Evolutionary conservation across 2,113 vertebrate genomes (phyloP).

Genomic region (Myocastor coypus): DNA sequence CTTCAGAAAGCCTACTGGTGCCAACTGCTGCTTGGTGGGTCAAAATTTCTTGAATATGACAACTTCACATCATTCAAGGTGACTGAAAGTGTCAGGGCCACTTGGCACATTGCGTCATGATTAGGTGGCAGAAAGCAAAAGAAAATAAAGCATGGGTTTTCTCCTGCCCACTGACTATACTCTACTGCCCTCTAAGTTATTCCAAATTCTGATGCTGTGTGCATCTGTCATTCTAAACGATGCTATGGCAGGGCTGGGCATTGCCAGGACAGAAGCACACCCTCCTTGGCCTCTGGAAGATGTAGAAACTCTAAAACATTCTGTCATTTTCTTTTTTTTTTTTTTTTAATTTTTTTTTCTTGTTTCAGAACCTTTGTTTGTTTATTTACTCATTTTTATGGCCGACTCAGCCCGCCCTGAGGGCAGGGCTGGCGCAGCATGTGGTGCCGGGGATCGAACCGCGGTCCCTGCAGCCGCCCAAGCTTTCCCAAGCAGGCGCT

Average conservation of each 20-base stretch:
- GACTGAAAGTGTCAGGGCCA: conserved; percentile 1
- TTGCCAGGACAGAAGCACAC: not conserved
- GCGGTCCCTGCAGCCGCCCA: no score
- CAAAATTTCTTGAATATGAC: conserved; percentile 10
- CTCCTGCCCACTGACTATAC: not conserved
- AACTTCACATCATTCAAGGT: not conserved
- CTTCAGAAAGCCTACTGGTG: not conserved
- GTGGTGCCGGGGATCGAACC: no score
- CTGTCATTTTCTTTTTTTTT: conserved; percentile 7
- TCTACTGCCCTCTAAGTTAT: not conserved
- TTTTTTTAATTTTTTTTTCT: no score
- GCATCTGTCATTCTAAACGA: not conserved
- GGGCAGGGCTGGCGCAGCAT: no score
- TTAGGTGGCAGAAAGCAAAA: conserved; percentile 1
- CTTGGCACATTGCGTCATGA: not conserved
- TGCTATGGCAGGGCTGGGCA: not conserved
- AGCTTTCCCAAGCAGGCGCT: no score
- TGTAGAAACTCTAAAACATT: not conserved
- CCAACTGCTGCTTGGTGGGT: conserved; percentile 19
- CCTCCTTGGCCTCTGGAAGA: conserved; percentile 3
- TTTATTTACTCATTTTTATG: no score
- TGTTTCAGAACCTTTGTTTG: no score
- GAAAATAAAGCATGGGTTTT: conserved; percentile 6
- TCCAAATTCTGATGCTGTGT: not conserved
- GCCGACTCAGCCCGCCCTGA: no score